Evolutionary conservation across 2,888 invertebrate genomes (phyloP), one percentile per base, ranked within the genome.

Genomic region (Nomada hirtipes): DNA sequence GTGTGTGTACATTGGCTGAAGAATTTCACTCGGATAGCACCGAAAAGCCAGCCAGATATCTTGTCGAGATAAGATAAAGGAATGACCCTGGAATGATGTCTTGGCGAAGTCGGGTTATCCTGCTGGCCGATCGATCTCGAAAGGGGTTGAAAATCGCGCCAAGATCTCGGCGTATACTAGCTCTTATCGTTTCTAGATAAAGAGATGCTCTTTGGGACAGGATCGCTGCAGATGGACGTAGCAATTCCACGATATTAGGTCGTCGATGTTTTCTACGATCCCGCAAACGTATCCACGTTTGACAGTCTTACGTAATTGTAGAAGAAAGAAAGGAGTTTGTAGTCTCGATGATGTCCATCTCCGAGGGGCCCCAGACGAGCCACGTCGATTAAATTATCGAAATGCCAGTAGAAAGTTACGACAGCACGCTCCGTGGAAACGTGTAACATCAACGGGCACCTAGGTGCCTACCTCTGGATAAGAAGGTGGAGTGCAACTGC

Each of bases 1-100:
- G 4, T 29, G 29, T 4, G 29, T 29, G 3, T 47, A 76, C 65
- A 79, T 75, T 61, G 73, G 47, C 36, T 47, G 50, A 63, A 44
- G 47, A 63, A 55, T 67, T 75, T 78, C 85, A 65, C 78, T 83
- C 83, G 86, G 83, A 85, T 76, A 83, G 67, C 67, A 60, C 78
- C 84, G 60, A 76, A 78, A 79, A 65, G 72, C 76, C 76, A 78
- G 71, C 85, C 76, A 71, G 67, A 36, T 85, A 88, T 88, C 85
- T 76, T 79, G 81, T 82, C 70, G 26, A 67, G 88, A 88, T 86
- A 88, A 86, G 85, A 82, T 74, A 80, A 83, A 80, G 68, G 72
- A 55, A 85, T 85, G 79, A 77, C 79, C 78, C 71, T 76, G 57
- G 74, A 79, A 80, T 72, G 75, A 78, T 60, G 74, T 68, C 29